A percentile compares a stretch with the other conserved stretches of the same genome.
phyloP scores from a whole-genome alignment of 2,888 invertebrate genomes.

The Sphaerophoria rueppellii region DNA sequence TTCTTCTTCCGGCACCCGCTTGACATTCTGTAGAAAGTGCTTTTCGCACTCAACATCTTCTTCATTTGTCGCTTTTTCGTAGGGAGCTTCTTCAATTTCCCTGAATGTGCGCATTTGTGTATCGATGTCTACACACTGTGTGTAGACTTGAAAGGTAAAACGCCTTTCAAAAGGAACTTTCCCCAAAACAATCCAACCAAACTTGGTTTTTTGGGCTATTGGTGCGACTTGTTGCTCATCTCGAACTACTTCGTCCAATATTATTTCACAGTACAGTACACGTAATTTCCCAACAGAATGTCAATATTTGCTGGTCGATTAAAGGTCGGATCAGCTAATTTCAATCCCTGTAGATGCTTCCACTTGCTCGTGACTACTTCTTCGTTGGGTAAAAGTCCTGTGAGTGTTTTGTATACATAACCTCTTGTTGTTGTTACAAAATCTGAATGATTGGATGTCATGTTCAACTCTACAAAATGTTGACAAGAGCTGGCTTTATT shows the following conservation, averaged over 20 bases:
- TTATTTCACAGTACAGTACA: constrained; percentile 5
- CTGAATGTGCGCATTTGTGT: constrained; percentile 8
- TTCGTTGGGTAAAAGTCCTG: constrained; percentile 5
- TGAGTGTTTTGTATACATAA: constrained; percentile 7
- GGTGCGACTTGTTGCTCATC: constrained; percentile 7
- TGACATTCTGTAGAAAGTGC: constrained; percentile 1
- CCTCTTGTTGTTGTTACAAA: constrained; percentile 9
- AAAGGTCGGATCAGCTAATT: constrained; percentile 11
- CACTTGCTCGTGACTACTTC: neutral
- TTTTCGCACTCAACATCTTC: constrained; percentile 7
- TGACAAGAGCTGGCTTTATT: neutral
- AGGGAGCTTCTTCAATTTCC: constrained; percentile 1
- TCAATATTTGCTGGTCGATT: constrained; percentile 3
- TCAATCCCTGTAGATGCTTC: neutral
- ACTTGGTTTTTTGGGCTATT: constrained; percentile 10
- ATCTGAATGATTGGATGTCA: constrained; percentile 2
- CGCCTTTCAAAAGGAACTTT: neutral
- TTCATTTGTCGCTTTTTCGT: neutral
- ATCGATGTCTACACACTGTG: constrained; percentile 3
- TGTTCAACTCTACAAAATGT: neutral
- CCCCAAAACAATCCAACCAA: constrained; percentile 1
- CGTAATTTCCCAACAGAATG: constrained; percentile 1
- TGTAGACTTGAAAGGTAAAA: neutral
- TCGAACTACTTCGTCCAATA: constrained; percentile 1
- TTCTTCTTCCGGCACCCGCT: neutral